Conservation (phyloP, 2,888 invertebrate genomes). For the Hirtodrosophila cameraria region DNA sequence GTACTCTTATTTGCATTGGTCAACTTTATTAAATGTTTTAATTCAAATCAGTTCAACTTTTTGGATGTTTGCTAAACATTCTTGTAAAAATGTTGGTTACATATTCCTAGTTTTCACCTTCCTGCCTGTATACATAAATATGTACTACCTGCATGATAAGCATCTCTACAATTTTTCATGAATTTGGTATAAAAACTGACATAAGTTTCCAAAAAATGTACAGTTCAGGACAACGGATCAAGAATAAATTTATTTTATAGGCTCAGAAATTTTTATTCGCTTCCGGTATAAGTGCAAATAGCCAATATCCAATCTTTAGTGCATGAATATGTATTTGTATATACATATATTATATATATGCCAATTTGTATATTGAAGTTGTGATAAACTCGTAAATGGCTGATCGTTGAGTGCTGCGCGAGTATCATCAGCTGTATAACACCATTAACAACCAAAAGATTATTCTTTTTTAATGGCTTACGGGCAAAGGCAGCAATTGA, state of each 20-base stretch:
- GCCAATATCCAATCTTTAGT: slow-evolving; percentile 31
- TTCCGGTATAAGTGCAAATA: slow-evolving; percentile 41
- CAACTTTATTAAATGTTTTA: too few species aligned
- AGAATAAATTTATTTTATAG: neutral
- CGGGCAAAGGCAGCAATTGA: slow-evolving; percentile 44
- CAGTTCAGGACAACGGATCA: too few species aligned
- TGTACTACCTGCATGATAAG: too few species aligned
- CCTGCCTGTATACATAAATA: too few species aligned
- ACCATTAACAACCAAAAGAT: slow-evolving; percentile 41
- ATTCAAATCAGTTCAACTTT: too few species aligned
- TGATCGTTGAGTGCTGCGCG: slow-evolving; percentile 43
- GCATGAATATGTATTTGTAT: neutral
- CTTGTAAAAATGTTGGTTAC: too few species aligned
- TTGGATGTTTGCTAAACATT: too few species aligned
- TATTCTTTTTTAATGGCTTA: slow-evolving; percentile 47
- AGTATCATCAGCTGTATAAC: slow-evolving; percentile 30
- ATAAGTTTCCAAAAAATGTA: too few species aligned
- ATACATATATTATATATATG: neutral
- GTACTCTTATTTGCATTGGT: too few species aligned
- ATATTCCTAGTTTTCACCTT: too few species aligned
- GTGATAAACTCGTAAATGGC: slow-evolving; percentile 51
- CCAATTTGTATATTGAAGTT: slow-evolving; percentile 21
- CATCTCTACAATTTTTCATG: too few species aligned
- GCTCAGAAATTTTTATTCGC: slow-evolving; percentile 19
- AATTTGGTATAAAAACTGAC: too few species aligned